A percentile compares a stretch with the other conserved stretches of the same genome.
These are phyloP conservation scores for Hypotaenidia philippensis DNA, from an alignment of 2,797 vertebrate species.

Conservation along the genomic window DNA sequence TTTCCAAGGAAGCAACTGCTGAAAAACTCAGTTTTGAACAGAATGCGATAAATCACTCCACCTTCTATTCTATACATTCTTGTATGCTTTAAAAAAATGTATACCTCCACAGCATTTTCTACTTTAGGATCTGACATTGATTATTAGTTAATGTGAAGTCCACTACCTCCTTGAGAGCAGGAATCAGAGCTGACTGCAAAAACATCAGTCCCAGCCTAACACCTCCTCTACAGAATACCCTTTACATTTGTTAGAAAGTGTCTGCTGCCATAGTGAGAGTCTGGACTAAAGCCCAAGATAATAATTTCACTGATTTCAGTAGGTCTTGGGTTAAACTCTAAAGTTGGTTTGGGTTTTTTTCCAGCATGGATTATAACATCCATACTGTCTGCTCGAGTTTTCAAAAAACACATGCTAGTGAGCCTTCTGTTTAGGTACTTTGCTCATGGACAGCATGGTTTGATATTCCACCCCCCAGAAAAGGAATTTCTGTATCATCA, in stretches of 20 bases:
- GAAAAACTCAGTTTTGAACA: neutral
- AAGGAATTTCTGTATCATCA: neutral
- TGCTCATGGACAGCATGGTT: neutral
- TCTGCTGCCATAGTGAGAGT: neutral
- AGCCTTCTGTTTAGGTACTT: neutral
- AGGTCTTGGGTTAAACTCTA: neutral
- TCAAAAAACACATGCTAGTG: neutral
- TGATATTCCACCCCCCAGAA: neutral
- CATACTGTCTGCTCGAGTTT: neutral
- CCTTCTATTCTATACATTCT: neutral
- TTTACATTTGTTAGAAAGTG: neutral
- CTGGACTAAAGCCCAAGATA: neutral
- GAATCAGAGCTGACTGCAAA: neutral
- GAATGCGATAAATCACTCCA: neutral
- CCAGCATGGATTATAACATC: neutral
- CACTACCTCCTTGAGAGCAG: accelerated
- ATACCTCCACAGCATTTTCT: neutral
- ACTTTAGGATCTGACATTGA: neutral
- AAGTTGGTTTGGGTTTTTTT: neutral
- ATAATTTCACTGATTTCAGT: neutral
- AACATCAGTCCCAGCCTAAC: neutral
- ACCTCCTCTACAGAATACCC: neutral
- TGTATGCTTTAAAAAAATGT: neutral
- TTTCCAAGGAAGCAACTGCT: neutral
- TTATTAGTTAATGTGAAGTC: neutral